Conservation (phyloP, 2,797 vertebrate species). For the Ibycter americanus region DNA sequence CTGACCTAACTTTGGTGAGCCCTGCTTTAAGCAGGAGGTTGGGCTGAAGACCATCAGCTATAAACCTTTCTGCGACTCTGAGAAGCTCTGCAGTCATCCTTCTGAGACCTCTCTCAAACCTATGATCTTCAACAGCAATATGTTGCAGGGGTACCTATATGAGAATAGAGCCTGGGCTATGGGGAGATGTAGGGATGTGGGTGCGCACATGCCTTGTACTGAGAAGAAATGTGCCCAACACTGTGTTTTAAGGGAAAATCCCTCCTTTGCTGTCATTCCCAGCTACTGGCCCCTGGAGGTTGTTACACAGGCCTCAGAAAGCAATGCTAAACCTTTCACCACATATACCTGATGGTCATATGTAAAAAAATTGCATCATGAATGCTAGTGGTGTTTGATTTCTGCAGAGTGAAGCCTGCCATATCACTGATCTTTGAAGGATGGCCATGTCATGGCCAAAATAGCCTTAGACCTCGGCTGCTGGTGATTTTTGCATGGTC, state of each 20-base stretch:
- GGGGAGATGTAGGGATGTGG: neutral
- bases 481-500: neutral
- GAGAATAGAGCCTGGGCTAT: neutral
- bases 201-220: neutral
- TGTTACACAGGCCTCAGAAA: neutral
- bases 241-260: neutral
- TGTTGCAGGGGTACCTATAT: fast-evolving
- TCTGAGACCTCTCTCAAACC: neutral
- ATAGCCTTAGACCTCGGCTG: neutral
- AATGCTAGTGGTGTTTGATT: neutral
- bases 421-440: neutral
- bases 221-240: neutral
- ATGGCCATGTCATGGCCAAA: neutral
- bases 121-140: neutral
- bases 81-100: neutral
- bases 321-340: neutral
- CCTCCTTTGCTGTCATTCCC: neutral
- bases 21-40: neutral
- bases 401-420: neutral
- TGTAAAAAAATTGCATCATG: neutral
- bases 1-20: neutral
- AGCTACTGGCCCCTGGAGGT: neutral
- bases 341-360: neutral
- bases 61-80: neutral
- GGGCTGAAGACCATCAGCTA: neutral